phyloP scores from a whole-genome alignment of 1,140 invertebrate species.

The Aphelinus atriplicis region DNA sequence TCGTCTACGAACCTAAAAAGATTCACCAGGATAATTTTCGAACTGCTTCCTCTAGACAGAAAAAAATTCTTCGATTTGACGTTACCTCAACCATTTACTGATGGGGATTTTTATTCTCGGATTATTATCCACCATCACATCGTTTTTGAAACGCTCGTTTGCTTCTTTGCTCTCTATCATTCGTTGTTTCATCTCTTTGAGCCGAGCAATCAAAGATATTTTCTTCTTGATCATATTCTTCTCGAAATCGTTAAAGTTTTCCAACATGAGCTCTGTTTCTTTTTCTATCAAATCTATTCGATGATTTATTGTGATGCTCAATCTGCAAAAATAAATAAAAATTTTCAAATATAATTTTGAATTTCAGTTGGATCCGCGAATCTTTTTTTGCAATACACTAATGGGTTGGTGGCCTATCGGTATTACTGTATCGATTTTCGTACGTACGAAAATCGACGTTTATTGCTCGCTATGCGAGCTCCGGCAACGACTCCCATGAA shows the following conservation, averaged over 20 bases:
- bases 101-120: slow-evolving; percentile 64
- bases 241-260: slow-evolving; percentile 52
- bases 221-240: slow-evolving; percentile 52
- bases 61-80: no score
- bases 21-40: no score
- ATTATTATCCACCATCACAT: slow-evolving; percentile 63
- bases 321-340: not conserved
- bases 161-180: slow-evolving; percentile 60
- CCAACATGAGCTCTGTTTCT: slow-evolving; percentile 63
- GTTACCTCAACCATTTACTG: no score
- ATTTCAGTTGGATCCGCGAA: not conserved
- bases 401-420: no score
- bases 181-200: slow-evolving; percentile 65
- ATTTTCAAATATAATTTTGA: not conserved
- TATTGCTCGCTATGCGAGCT: no score
- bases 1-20: slow-evolving; percentile 62
- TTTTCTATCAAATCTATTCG: slow-evolving; percentile 61
- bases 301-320: slow-evolving; percentile 48
- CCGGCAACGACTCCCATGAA: no score
- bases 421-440: no score
- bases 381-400: no score
- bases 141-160: slow-evolving; percentile 57
- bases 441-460: no score
- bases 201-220: slow-evolving; percentile 58
- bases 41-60: no score